Evolutionary conservation across 2,113 vertebrate genomes (phyloP).

Genomic region (Corydoras maculifer): DNA sequence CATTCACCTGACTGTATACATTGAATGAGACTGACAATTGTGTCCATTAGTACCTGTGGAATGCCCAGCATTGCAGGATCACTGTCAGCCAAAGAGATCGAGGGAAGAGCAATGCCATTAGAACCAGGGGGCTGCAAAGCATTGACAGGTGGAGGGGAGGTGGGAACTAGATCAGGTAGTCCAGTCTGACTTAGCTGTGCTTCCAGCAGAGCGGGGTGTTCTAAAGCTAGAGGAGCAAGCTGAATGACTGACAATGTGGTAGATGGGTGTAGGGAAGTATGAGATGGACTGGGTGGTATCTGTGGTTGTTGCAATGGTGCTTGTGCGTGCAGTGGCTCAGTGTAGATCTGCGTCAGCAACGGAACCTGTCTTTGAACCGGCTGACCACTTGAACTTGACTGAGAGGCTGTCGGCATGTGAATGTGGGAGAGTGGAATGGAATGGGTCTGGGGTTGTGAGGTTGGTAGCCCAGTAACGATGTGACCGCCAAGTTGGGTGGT

Average conservation of each 20-base stretch:
- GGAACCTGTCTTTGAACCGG: no score
- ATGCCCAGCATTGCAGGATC: conserved; percentile 62
- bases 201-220: conserved; percentile 49
- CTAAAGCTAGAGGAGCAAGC: conserved; percentile 49
- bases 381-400: no score
- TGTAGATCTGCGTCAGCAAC: no score
- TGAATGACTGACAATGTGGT: conserved; percentile 49
- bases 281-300: conserved; percentile 55
- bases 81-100: conserved; percentile 62
- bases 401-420: no score
- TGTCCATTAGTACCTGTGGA: conserved; percentile 65
- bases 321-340: conserved; percentile 22
- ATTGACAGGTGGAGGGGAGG: conserved; percentile 57
- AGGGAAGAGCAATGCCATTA: conserved; percentile 61
- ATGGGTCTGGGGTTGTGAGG: conserved; percentile 55
- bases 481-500: conserved; percentile 52
- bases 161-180: conserved; percentile 49
- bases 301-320: conserved; percentile 51
- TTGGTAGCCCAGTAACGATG: conserved; percentile 41
- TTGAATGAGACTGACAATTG: no score
- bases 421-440: conserved; percentile 7
- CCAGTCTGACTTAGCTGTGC: conserved; percentile 52
- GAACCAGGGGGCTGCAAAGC: conserved; percentile 59
- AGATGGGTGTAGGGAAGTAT: conserved; percentile 43
- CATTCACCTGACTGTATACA: no score